Evolutionary conservation across 2,888 invertebrate species (phyloP).

Genomic region (Neoaliturus tenellus): DNA sequence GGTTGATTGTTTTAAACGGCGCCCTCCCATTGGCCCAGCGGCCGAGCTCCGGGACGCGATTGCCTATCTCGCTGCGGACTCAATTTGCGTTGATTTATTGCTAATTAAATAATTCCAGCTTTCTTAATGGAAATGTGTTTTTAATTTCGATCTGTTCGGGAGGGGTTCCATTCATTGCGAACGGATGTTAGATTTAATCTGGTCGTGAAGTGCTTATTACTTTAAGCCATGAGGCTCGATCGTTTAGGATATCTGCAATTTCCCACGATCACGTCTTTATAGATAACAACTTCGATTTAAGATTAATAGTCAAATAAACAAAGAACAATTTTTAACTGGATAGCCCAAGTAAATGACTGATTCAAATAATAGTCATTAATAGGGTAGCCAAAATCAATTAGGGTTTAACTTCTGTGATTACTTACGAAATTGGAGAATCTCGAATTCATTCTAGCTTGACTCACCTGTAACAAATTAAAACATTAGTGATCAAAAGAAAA

Average conservation of each 20-base stretch:
- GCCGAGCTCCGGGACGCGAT: neutral
- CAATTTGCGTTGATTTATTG: constrained; percentile 34
- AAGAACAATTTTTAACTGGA: too few relatives aligned
- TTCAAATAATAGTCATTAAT: too few relatives aligned
- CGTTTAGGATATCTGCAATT: neutral
- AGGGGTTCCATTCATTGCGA: constrained; percentile 4
- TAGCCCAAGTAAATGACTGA: too few relatives aligned
- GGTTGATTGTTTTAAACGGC: constrained; percentile 39
- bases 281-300: neutral
- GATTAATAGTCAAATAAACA: neutral
- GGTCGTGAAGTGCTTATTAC: constrained; percentile 13
- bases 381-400: too few relatives aligned
- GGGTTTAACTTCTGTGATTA: too few relatives aligned
- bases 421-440: too few relatives aligned
- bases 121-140: constrained; percentile 25
- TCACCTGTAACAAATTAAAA: too few relatives aligned
- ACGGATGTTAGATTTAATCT: constrained; percentile 17
- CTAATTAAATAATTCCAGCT: constrained; percentile 44
- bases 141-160: constrained; percentile 28
- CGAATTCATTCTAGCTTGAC: too few relatives aligned
- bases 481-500: too few relatives aligned
- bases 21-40: constrained; percentile 23
- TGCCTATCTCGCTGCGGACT: constrained; percentile 25
- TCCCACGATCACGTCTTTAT: neutral
- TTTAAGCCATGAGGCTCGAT: neutral